Evolutionary conservation across 2,797 vertebrate species (phyloP), one percentile per base, ranked within the genome.

Genomic region (Anguilla pacifica): DNA sequence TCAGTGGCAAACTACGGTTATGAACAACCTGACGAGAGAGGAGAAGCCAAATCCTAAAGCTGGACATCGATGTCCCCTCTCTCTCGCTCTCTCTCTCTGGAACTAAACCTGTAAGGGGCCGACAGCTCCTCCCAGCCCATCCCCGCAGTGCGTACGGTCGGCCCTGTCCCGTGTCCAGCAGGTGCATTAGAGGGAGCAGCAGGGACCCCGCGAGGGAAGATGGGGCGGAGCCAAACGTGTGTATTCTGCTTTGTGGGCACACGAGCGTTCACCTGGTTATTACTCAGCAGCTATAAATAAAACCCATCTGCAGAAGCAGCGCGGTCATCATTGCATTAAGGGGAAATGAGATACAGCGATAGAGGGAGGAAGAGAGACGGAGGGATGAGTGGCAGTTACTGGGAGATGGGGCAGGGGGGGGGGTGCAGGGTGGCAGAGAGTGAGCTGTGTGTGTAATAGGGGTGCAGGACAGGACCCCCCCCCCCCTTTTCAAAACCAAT

Each of bases 261-360:
- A 61, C 49, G 13, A n/a, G n/a, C 83, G 2, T 19, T 55, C 46
- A 55, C 87, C 90, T 89, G 84, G 2, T 88, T 93, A 92, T 93
- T 91, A 91, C 86, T 86, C 89, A 72, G 86, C 51, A 28, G 87
- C 92, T 94, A 92, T 91, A 93, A 93, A 94, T 94, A 94, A 91
- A 25, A 25, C 31, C 39, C 39, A 19, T 46, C 43, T 46, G 77
- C 15, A 93, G 46, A 70, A 43, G 9, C 25, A 91, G 90, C 90
- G 83, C 88, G 22, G 25, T 85, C 39, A 64, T 85, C 39, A n/a
- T 67, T 64, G 64, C 59, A 31, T 67, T 49, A 85, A 19, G 22
- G 59, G 83, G 57, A 28, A 67, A 67, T 49, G n/a, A 67, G 84
- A 67, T 22, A 49, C 84, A 10, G 31, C n/a, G 84, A 85, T 70